Evolutionary conservation across 2,113 vertebrate genomes (phyloP).

Genomic region (Plecturocebus donacophilus): DNA sequence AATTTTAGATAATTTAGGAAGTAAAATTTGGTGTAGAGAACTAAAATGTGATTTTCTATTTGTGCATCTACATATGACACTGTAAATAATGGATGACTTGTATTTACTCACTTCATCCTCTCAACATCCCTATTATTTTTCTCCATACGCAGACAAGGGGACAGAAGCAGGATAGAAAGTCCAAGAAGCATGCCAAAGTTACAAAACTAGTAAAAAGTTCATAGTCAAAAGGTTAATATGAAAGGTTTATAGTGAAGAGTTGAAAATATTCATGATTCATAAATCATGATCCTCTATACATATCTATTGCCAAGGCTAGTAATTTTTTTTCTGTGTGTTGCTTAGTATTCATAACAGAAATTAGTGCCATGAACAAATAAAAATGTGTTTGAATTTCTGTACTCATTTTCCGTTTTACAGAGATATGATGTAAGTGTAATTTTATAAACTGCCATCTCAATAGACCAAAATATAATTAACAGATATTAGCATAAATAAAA

Average conservation of each 20-base stretch:
- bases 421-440: background rate
- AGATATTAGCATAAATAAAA: background rate
- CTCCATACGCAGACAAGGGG: background rate
- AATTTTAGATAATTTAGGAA: background rate
- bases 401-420: slow-evolving; percentile 15
- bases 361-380: background rate
- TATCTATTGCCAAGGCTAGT: background rate
- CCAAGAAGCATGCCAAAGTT: background rate
- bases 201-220: background rate
- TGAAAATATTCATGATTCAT: background rate
- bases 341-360: background rate
- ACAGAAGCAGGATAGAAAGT: too few relatives aligned
- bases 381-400: background rate
- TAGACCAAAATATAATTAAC: slow-evolving; percentile 11
- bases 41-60: background rate
- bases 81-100: background rate
- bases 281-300: background rate
- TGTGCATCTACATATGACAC: background rate
- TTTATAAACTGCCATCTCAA: background rate
- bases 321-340: background rate
- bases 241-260: background rate
- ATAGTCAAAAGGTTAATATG: background rate
- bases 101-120: background rate
- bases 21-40: background rate
- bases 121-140: background rate